phyloP scores from a whole-genome alignment of 2,113 vertebrate species.

The Sialia sialis region DNA sequence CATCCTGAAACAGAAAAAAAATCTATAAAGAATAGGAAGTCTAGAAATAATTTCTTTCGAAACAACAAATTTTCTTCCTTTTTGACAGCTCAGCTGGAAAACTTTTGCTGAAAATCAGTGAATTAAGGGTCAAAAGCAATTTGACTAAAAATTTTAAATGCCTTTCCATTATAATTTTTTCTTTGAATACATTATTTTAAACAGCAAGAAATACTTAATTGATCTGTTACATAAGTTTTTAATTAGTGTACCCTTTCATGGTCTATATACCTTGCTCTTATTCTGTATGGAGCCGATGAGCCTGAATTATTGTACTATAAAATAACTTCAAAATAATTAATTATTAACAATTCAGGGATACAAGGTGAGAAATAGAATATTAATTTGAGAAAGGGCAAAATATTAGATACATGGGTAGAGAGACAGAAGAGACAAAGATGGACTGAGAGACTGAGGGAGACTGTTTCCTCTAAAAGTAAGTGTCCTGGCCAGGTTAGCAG shows the following conservation, averaged over 20 bases:
- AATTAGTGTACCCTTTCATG: not conserved
- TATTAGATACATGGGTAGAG: not conserved
- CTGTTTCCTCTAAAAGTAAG: not conserved
- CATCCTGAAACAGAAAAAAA: not conserved
- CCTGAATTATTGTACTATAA: not conserved
- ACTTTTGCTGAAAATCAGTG: not conserved
- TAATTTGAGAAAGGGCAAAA: not conserved
- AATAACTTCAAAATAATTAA: not conserved
- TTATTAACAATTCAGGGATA: not conserved
- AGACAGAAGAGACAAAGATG: not conserved
- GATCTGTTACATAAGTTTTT: not conserved
- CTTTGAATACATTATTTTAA: not conserved
- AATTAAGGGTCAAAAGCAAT: not conserved
- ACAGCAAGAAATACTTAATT: not conserved
- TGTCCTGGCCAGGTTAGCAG: not conserved
- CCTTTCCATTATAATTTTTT: not conserved
- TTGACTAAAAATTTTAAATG: not conserved
- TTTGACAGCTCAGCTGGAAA: not conserved
- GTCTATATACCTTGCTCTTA: not conserved
- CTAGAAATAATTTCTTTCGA: not conserved
- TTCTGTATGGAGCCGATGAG: not conserved
- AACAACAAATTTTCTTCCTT: not conserved
- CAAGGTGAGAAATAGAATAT: not conserved
- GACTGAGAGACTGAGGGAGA: not conserved
- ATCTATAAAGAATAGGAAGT: not conserved